A percentile compares a stretch with the other conserved stretches of the same genome.
Evolutionary conservation across 1,140 invertebrate genomes (phyloP).

Genomic region (Pollicipes pollicipes): DNA sequence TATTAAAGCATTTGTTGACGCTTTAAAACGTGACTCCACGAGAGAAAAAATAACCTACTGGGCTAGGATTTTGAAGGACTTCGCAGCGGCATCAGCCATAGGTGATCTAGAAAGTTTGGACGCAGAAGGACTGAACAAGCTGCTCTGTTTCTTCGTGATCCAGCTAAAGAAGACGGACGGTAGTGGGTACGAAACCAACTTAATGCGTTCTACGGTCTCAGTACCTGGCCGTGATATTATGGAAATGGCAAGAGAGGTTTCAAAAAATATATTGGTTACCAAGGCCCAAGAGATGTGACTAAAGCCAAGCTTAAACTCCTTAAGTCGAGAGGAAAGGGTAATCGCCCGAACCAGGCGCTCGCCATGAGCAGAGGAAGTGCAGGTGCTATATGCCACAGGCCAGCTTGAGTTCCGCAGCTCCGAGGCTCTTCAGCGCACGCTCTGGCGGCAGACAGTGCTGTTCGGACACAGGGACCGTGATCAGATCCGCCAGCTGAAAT

Average conservation of each 20-base stretch:
- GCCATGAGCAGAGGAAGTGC: background rate
- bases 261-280: background rate
- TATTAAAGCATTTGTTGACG: background rate
- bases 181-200: background rate
- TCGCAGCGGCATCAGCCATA: background rate
- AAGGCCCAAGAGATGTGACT: background rate
- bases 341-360: background rate
- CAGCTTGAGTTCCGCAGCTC: background rate
- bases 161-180: background rate
- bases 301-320: background rate
- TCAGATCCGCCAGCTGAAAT: background rate
- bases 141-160: background rate
- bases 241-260: background rate
- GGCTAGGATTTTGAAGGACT: background rate
- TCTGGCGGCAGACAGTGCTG: background rate
- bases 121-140: background rate
- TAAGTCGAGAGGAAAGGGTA: background rate
- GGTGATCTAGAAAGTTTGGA: background rate
- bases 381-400: background rate
- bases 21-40: background rate
- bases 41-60: background rate
- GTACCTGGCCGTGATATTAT: background rate
- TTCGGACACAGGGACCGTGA: background rate
- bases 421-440: background rate
- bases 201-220: too few relatives aligned